Evolutionary conservation across 2,797 vertebrate genomes (phyloP).

Genomic region (Lagodon rhomboides): DNA sequence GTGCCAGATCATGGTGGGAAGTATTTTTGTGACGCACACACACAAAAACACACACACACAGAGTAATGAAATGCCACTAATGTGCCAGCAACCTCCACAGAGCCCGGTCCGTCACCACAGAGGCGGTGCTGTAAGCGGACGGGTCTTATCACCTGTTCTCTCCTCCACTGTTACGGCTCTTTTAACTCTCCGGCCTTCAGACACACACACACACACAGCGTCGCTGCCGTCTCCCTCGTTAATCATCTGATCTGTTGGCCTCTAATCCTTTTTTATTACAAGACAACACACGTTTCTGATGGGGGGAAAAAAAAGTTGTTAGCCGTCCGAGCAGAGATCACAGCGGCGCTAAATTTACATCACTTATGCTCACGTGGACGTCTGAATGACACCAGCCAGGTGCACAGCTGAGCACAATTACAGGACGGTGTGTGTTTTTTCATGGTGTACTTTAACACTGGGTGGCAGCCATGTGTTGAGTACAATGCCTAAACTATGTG

Average conservation of each 20-base stretch:
- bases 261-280: conserved; percentile 24
- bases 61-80: conserved; percentile 37
- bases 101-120: conserved; percentile 45
- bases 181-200: conserved; percentile 18
- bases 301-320: conserved; percentile 13
- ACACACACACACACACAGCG: neutral
- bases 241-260: neutral
- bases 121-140: conserved; percentile 55
- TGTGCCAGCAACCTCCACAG: conserved; percentile 33
- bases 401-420: conserved; percentile 32
- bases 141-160: conserved; percentile 66
- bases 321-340: conserved; percentile 22
- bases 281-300: conserved; percentile 17
- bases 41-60: conserved; percentile 18
- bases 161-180: neutral
- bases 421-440: conserved; percentile 26
- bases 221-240: conserved; percentile 8
- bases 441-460: conserved; percentile 48
- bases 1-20: conserved; percentile 19
- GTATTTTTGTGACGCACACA: conserved; percentile 38
- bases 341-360: conserved; percentile 33
- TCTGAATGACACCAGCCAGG: conserved; percentile 63
- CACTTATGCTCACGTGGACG: neutral
- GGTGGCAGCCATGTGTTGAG: conserved; percentile 43
- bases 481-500: conserved; percentile 29